phyloP scores from a whole-genome alignment of 1,140 invertebrate species.

The Penaeus indicus region DNA sequence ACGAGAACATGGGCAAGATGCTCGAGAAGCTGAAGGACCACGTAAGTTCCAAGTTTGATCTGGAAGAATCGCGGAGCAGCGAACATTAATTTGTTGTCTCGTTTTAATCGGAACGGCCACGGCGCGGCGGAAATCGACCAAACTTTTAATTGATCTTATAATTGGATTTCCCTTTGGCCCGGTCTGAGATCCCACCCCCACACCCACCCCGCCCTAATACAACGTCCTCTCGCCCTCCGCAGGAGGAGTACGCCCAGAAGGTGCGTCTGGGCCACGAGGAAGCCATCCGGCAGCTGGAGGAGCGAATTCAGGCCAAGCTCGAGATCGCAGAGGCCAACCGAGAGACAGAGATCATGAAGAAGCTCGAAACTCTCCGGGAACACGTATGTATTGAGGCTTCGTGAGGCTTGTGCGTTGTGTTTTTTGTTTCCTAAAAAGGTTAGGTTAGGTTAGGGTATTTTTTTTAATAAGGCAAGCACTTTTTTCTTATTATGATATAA shows the following conservation, averaged over 20 bases:
- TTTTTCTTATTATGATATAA: too few relatives aligned
- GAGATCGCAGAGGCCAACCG: slow-evolving; percentile 82
- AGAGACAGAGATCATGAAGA: slow-evolving; percentile 83
- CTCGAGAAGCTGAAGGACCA: slow-evolving; percentile 89
- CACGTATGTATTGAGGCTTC: slow-evolving; percentile 76
- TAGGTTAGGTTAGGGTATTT: neutral
- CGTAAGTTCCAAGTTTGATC: slow-evolving; percentile 75
- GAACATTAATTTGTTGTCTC: slow-evolving; percentile 7
- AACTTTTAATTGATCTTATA: too few relatives aligned
- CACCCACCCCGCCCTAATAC: too few relatives aligned
- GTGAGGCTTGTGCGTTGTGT: neutral
- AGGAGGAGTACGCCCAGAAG: slow-evolving; percentile 82
- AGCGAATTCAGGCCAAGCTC: slow-evolving; percentile 81
- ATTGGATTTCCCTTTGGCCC: too few relatives aligned
- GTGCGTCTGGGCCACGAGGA: slow-evolving; percentile 78
- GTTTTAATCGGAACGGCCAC: too few relatives aligned
- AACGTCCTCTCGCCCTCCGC: slow-evolving; percentile 3
- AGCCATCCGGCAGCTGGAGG: slow-evolving; percentile 75
- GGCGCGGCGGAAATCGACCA: too few relatives aligned
- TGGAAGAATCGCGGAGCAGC: neutral
- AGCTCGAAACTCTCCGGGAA: slow-evolving; percentile 83
- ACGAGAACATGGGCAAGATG: slow-evolving; percentile 89
- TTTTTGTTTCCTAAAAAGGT: neutral
- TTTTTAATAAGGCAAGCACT: neutral
- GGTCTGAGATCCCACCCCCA: too few relatives aligned